Evolutionary conservation across 2,797 vertebrate species (phyloP).

Genomic region (Poliocrania exsul): DNA sequence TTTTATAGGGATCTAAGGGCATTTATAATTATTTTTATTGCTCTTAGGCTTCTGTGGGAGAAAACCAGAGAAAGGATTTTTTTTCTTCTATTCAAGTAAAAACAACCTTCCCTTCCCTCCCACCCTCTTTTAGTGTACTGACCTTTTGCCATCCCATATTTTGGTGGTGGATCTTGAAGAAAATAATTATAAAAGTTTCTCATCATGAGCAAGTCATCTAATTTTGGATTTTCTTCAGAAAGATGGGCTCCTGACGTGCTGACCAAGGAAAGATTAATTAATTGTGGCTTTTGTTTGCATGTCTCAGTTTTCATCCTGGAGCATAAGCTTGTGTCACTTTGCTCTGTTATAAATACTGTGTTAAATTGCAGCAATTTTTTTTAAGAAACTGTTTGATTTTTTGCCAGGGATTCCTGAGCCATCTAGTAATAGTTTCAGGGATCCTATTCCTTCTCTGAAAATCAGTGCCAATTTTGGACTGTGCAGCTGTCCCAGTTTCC

Average conservation of each 20-base stretch:
- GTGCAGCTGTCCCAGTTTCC: constrained; percentile 74
- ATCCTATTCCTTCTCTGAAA: constrained; percentile 76
- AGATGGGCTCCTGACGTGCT: background rate
- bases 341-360: constrained; percentile 69
- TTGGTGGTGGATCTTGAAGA: background rate
- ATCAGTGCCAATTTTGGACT: constrained; percentile 68
- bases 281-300: constrained; percentile 47
- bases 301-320: constrained; percentile 39
- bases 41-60: background rate
- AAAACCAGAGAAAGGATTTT: fast-evolving
- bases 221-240: background rate
- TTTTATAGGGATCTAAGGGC: background rate
- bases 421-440: constrained; percentile 72
- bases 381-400: constrained; percentile 74
- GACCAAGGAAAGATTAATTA: constrained; percentile 45
- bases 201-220: background rate
- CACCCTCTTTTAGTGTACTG: background rate
- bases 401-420: constrained; percentile 75
- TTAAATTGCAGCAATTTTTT: constrained; percentile 69
- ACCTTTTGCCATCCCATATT: background rate
- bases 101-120: background rate
- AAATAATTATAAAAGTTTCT: background rate
- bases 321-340: constrained; percentile 63
- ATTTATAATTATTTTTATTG: background rate
- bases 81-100: background rate